Evolutionary conservation across 2,797 vertebrate genomes (phyloP).

Genomic region (Crocidura indochinensis): DNA sequence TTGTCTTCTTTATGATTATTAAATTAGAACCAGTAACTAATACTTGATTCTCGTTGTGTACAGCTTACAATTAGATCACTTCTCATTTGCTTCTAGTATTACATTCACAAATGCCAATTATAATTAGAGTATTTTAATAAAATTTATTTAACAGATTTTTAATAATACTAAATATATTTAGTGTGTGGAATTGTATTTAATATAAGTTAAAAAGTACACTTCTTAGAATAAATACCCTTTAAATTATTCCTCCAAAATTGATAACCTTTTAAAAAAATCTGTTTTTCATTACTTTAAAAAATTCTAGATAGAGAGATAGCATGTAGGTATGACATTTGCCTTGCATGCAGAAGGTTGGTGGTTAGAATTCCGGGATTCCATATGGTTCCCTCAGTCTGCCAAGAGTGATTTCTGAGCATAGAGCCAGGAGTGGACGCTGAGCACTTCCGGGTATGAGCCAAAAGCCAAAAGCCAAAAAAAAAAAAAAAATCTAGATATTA

Average conservation of each 20-base stretch:
- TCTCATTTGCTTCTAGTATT: constrained; percentile 57
- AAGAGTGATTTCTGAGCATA: too few relatives aligned
- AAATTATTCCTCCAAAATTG: not conserved
- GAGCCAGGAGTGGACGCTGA: too few relatives aligned
- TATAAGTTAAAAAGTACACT: not conserved
- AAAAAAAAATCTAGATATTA: too few relatives aligned
- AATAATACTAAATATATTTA: not conserved
- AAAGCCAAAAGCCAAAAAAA: too few relatives aligned
- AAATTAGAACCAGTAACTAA: constrained; percentile 53
- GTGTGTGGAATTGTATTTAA: constrained; percentile 45
- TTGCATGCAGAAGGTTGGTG: too few relatives aligned
- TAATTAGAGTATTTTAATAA: constrained; percentile 45
- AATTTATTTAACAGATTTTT: constrained; percentile 47
- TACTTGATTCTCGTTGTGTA: constrained; percentile 13
- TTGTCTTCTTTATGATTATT: constrained; percentile 67
- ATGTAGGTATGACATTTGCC: too few relatives aligned
- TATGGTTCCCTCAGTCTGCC: too few relatives aligned
- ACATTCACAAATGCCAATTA: constrained; percentile 44
- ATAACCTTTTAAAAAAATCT: not conserved
- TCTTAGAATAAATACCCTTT: not conserved
- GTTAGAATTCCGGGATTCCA: too few relatives aligned
- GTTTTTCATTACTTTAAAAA: too few relatives aligned
- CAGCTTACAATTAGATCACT: constrained; percentile 50
- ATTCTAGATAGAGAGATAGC: too few relatives aligned
- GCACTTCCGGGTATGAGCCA: too few relatives aligned